Base-by-base conservation (phyloP, 2,797 vertebrate genomes). In the Epinephelus awoara region DNA sequence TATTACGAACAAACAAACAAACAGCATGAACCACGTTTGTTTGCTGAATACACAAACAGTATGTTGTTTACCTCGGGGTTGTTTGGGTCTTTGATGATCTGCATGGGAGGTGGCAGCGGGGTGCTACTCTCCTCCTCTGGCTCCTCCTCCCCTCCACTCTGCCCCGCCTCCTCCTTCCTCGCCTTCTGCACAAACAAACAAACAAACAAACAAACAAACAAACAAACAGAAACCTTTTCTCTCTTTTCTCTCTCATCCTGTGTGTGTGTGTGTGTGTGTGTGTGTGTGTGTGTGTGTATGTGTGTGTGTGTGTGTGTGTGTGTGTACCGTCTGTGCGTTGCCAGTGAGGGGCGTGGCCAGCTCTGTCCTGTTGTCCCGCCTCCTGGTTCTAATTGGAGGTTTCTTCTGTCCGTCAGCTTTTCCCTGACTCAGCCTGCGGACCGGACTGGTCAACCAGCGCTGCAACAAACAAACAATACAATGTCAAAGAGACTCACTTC, bases 11-110 rank as follows among this genome's bases (percentile, higher is more conserved):
- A 27, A n/a, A n/a, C n/a, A n/a, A 27, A 27, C 3, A 29, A 29
- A 29, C 27, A 29, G 27, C 27, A 29, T 29, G 27, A 29, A 29
- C 27, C 27, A 29, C 5, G 5, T 29, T 29, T 29, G 27, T 29
- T 29, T 5, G 5, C 27, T 5, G 27, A 29, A 29, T 29, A 29
- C 27, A 29, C 5, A 29, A 29, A 29, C 27, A 29, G 27, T 29
- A 29, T 29, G 27, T 3, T 11, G 6, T 2, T 79, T 56, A 94
- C 93, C 91, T 93, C 90, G 0, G 97, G 7, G 94, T 94, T 77
- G 95, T 93, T 97, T 21, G 97, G 97, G 51, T 98, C 98, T 87
- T 97, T 97, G 85, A 98, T 98, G 91, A 98, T 98, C 92, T 97
- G 97, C 97, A 98, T 98, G 5, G 97, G 97, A 0, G 97, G 97